Base-by-base conservation (phyloP, 2,888 invertebrate species). In the Leptinotarsa juncta region DNA sequence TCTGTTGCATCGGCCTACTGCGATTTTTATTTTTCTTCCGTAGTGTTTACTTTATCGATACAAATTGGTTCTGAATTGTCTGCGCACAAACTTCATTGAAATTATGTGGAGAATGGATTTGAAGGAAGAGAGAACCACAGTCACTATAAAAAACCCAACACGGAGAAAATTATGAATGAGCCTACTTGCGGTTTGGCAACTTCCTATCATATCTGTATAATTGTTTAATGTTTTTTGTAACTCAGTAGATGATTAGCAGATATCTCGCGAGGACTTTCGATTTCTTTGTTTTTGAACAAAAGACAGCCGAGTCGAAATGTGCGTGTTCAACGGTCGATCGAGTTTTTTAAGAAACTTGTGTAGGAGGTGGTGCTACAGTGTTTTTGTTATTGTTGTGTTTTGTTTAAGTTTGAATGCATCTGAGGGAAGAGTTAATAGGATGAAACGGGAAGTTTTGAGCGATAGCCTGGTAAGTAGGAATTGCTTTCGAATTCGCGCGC, bases 341-440 rank as follows among this genome's bases (percentile, higher is more conserved):
- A 68, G 71, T 74, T 71, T 68, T 62, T 65, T 65, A n/a, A 65
- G 49, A 26, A 74, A 74, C 71, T 71, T 67, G 73, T 75, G 76
- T 67, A 55, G 72, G 71, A 72, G 70, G 70, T 77, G 73, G 77
- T 75, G 67, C 65, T 55, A 65, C 51, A 67, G 76, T 78, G 77
- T 71, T 73, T 57, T 76, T 71, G 75, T 78, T 73, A 51, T 68
- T 55, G 15, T 75, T 67, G 78, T 78, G 78, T 77, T 77, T 70
- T 75, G 77, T 77, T 78, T 73, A 69, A 71, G 74, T 74, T 77
- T 71, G 51, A 69, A 66, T 70, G 72, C 50, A 20, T 48, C 50
- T 51, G 72, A 72, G 48, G 57, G 16, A 55, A 48, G 67, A 26
- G 70, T 26, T 68, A n/a, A 62, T 74, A 67, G 72, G 78, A 77